A percentile compares a stretch with the other conserved stretches of the same genome.
Evolutionary conservation across 92 coral and sea anemone genomes (phyloP).

Genomic region (Epizoanthus fatuus): DNA sequence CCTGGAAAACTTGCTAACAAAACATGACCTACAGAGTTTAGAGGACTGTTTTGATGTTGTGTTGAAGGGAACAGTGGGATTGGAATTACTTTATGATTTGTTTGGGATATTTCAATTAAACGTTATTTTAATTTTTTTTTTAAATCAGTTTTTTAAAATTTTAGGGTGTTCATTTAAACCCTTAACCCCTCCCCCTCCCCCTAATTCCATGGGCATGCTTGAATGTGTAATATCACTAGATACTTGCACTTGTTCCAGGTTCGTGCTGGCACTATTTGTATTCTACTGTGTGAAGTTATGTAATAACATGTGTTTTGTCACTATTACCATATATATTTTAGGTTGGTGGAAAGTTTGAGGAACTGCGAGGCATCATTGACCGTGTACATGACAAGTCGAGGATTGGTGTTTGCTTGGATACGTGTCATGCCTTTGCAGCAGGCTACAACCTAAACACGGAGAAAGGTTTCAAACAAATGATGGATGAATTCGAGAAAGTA

Average conservation of each 20-base stretch:
- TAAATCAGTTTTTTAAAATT: no score
- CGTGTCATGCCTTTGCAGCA: conserved; percentile 97
- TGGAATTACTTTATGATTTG: no score
- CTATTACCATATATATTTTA: conserved; percentile 19
- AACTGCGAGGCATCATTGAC: conserved; percentile 85
- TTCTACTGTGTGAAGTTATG: neutral
- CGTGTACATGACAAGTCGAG: conserved; percentile 93
- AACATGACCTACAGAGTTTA: no score
- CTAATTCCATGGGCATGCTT: neutral
- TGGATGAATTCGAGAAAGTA: conserved; percentile 81
- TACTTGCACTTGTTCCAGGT: neutral
- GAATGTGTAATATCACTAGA: neutral
- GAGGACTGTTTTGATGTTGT: no score
- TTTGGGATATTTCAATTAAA: no score
- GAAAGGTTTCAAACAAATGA: conserved; percentile 75
- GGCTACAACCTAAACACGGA: conserved; percentile 87
- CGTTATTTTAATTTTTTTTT: no score
- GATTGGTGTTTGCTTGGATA: conserved; percentile 91
- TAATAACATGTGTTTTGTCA: neutral
- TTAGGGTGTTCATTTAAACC: no score
- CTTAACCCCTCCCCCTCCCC: neutral
- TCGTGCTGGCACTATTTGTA: neutral
- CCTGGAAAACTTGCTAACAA: no score
- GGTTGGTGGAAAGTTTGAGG: conserved; percentile 99
- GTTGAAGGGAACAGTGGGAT: no score